phyloP scores from a whole-genome alignment of 2,797 vertebrate genomes.

The Tauraco hartlaubi region DNA sequence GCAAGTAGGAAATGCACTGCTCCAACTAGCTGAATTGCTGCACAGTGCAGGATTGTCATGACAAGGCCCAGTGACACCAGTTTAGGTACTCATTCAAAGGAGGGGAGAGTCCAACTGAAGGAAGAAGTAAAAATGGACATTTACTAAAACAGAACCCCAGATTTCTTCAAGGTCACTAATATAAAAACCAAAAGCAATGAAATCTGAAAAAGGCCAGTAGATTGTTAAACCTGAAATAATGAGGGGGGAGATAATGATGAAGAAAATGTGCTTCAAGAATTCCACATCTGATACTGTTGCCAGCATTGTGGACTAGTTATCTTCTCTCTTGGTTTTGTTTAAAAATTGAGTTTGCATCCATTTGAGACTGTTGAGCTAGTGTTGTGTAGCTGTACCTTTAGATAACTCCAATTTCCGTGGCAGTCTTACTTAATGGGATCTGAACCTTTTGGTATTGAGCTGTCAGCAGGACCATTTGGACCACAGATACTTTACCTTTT shows the following conservation, averaged over 20 bases:
- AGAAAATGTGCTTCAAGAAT: not conserved
- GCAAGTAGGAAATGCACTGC: not conserved
- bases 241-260: not conserved
- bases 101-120: not conserved
- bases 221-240: not conserved
- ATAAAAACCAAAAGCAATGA: not conserved
- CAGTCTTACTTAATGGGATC: not conserved
- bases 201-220: not conserved
- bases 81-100: not conserved
- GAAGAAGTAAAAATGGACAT: not conserved
- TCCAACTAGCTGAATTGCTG: too few relatives aligned
- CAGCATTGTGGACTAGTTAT: not conserved
- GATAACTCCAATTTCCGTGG: not conserved
- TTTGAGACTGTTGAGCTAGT: not conserved
- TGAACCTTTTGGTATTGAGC: not conserved
- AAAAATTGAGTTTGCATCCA: not conserved
- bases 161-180: not conserved
- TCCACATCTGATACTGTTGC: not conserved
- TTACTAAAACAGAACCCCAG: not conserved
- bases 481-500: not conserved
- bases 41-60: fast-evolving
- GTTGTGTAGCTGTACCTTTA: not conserved
- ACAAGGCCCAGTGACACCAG: not conserved
- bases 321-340: not conserved
- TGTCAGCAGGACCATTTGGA: not conserved